These are phyloP conservation scores for Cathartes aura DNA, from an alignment of 2,113 vertebrate genomes.

Conservation along the genomic window DNA sequence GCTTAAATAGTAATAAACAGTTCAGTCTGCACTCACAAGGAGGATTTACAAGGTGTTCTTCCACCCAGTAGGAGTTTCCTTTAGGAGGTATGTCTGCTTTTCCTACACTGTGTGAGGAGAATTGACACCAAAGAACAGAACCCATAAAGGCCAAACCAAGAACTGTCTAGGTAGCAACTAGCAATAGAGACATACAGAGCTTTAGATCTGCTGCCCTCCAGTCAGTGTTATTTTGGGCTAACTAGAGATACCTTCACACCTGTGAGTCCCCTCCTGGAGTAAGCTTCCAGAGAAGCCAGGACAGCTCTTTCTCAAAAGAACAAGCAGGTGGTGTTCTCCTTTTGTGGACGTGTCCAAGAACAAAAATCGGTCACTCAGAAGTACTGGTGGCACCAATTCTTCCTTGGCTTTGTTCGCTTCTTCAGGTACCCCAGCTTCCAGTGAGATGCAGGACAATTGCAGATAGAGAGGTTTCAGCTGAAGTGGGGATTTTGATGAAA, in stretches of 20 bases:
- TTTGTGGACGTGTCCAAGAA: background rate
- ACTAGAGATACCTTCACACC: background rate
- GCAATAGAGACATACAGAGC: background rate
- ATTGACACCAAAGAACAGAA: background rate
- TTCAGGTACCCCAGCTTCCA: background rate
- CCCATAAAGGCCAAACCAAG: background rate
- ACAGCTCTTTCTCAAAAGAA: background rate
- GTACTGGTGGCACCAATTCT: background rate
- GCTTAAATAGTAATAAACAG: conserved; percentile 21
- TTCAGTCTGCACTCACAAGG: background rate
- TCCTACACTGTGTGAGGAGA: background rate
- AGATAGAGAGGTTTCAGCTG: background rate
- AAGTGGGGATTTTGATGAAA: background rate
- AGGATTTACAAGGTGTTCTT: background rate
- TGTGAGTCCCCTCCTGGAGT: background rate
- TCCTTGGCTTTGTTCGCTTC: background rate
- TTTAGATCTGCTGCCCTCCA: background rate
- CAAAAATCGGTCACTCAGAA: background rate
- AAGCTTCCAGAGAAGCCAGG: background rate
- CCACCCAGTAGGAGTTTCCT: background rate
- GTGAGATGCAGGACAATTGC: background rate
- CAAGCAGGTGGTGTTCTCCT: background rate
- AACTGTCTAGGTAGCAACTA: background rate
- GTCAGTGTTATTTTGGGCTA: background rate
- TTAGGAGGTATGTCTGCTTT: background rate